These are phyloP conservation scores for Araneus ventricosus DNA, from an alignment of 1,140 invertebrate species.

Conservation along the genomic window DNA sequence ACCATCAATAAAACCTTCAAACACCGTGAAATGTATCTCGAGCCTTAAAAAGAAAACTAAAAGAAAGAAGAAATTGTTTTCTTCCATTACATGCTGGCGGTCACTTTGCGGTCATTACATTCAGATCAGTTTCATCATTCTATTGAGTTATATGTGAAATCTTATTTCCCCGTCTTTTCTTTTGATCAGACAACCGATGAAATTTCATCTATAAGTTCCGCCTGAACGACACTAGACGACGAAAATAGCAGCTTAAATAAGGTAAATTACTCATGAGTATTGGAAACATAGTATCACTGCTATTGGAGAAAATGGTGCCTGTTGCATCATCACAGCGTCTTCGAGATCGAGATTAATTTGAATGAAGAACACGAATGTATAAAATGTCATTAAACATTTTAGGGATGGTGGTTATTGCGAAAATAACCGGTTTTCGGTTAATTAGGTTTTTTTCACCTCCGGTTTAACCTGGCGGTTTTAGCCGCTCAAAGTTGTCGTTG, in stretches of 20 bases:
- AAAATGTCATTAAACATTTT: no score
- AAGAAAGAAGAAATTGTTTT: background rate
- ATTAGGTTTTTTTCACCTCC: no score
- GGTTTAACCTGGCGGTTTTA: no score
- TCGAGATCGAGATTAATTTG: no score
- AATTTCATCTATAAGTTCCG: conserved; percentile 22
- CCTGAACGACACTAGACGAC: background rate
- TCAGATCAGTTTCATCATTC: background rate
- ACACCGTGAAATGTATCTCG: background rate
- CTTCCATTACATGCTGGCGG: background rate
- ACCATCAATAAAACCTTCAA: background rate
- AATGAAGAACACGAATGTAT: no score
- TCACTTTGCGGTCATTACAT: background rate
- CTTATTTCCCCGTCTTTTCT: background rate
- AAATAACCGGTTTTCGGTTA: no score
- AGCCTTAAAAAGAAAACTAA: no score
- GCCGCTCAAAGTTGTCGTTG: no score
- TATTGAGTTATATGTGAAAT: background rate
- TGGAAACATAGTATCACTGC: background rate
- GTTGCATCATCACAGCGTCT: background rate
- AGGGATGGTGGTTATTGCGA: no score
- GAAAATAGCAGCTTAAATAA: background rate
- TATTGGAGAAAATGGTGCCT: background rate
- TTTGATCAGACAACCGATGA: background rate
- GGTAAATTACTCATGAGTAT: background rate